phyloP scores from a whole-genome alignment of 2,888 invertebrate genomes.

The Catocala fraxini region DNA sequence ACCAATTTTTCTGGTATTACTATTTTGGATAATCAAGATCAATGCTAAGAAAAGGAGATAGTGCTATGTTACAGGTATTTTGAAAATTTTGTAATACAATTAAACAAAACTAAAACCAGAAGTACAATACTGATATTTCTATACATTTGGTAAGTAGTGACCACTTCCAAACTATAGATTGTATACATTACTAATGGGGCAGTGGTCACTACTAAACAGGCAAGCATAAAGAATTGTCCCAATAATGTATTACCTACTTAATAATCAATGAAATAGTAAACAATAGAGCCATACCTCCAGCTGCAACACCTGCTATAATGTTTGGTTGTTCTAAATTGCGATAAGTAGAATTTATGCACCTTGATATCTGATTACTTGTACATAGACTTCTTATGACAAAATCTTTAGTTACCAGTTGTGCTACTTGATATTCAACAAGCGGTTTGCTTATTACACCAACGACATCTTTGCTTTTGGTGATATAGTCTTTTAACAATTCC shows the following conservation, averaged over 20 bases:
- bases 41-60: no score
- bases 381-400: constrained; percentile 68
- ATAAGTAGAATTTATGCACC: constrained; percentile 50
- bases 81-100: no score
- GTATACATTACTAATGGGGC: no score
- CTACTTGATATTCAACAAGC: constrained; percentile 73
- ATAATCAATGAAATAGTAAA: neutral
- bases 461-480: constrained; percentile 65
- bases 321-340: constrained; percentile 82
- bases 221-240: no score
- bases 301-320: constrained; percentile 79
- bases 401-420: constrained; percentile 50
- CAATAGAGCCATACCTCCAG: constrained; percentile 74
- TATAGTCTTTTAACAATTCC: constrained; percentile 65
- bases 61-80: no score
- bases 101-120: no score
- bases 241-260: neutral
- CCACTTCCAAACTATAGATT: no score
- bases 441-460: constrained; percentile 73
- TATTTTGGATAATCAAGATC: no score
- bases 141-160: no score
- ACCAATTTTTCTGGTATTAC: no score
- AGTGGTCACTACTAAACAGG: no score
- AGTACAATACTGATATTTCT: no score
- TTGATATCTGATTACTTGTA: constrained; percentile 53